These are phyloP conservation scores for Orientallactaga sibirica DNA, from an alignment of 2,797 vertebrate species.

Conservation along the genomic window DNA sequence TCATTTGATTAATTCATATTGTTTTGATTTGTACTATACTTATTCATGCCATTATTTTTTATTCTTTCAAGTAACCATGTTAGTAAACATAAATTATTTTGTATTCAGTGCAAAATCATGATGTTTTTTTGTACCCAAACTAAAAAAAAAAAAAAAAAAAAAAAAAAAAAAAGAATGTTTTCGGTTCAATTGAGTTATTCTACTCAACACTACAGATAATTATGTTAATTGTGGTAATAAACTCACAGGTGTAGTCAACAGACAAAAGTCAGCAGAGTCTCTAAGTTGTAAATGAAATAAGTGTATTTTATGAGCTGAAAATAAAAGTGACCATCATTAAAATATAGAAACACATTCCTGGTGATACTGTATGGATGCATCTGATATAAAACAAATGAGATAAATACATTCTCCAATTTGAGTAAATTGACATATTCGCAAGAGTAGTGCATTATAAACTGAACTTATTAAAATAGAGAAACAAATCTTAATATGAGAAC, in stretches of 20 bases:
- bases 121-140: not conserved
- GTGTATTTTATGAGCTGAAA: not conserved
- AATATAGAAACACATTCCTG: not conserved
- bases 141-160: not conserved
- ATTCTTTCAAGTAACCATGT: not conserved
- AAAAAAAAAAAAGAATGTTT: not conserved
- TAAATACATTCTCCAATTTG: not conserved
- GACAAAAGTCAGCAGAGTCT: not conserved
- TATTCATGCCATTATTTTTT: not conserved
- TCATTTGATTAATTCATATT: slow-evolving; percentile 26
- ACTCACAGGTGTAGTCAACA: not conserved
- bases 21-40: not conserved
- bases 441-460: not conserved
- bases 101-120: not conserved
- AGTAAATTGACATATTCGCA: not conserved
- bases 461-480: not conserved
- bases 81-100: not conserved
- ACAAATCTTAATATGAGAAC: not conserved
- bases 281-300: not conserved
- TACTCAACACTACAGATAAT: not conserved
- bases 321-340: not conserved
- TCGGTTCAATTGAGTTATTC: not conserved
- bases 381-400: not conserved
- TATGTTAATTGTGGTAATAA: not conserved
- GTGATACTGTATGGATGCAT: not conserved